Evolutionary conservation across 1,140 invertebrate genomes (phyloP), one percentile per base, ranked within the genome.

Genomic region (Musca vetustissima): DNA sequence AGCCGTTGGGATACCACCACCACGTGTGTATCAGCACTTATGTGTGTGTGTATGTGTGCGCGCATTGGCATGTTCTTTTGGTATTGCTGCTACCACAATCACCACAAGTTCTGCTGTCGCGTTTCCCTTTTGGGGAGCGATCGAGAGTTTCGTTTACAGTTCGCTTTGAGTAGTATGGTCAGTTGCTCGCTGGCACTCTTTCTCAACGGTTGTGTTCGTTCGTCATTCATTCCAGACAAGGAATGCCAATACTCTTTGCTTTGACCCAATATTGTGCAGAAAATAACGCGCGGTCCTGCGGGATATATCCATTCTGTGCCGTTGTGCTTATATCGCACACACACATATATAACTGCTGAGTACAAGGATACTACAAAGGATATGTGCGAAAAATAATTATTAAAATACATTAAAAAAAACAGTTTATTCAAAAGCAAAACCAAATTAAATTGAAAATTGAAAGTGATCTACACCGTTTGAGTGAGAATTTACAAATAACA

Each of bases 141-240:
- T 69, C 49, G 69, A 47, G 65, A 55, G 65, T 24, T 47, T 50
- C 69, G n/a, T 53, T 67, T 55, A 67, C 17, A 67, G 52, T 67
- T 13, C 22, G 43, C 47, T 36, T 32, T 22, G 49, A 24, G 49
- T 36, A 32, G 21, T 22, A 43, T 15, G 69, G 66, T 71, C 67
- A 71, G 70, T 71, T 71, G 70, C 70, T 64, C 55, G 59, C 57
- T 68, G 67, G 70, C 70, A 25, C 67, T 71, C 70, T 64, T 65
- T 67, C 64, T 59, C 61, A 59, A 59, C 70, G 70, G 70, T 64
- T 68, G 69, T 70, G 64, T 22, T 57, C 53, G 65, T 49, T 43
- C 15, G 25, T 19, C 47, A 61, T 25, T 65, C 68, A 43, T 43
- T 43, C 36, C 36, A 43, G 6, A 43, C 50, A 65, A 65, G 48